A percentile compares a stretch with the other conserved stretches of the same genome.
These are phyloP conservation scores for Hoplodrina blanda DNA, from an alignment of 2,888 invertebrate species.

Conservation along the genomic window DNA sequence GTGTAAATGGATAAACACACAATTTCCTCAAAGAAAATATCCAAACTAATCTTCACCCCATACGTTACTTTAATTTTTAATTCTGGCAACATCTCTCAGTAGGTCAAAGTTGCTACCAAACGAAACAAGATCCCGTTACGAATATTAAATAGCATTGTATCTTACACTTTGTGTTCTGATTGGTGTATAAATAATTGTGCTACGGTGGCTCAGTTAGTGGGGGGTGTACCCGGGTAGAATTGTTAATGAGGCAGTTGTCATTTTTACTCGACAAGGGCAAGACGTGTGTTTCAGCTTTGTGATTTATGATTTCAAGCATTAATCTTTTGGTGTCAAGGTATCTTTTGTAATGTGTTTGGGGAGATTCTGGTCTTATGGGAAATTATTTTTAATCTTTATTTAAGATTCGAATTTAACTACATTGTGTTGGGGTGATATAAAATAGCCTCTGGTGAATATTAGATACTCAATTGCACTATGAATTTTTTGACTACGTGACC, in stretches of 20 bases:
- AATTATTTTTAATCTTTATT: not conserved
- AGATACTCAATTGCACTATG: not conserved
- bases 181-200: slow-evolving; percentile 60
- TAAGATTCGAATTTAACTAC: not conserved
- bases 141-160: slow-evolving; percentile 66
- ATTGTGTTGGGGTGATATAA: not conserved
- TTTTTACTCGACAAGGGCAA: slow-evolving; percentile 39
- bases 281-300: slow-evolving; percentile 31
- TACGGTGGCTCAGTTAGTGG: slow-evolving; percentile 35
- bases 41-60: not conserved
- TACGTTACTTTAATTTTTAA: slow-evolving; percentile 39
- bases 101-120: slow-evolving; percentile 44
- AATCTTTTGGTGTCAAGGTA: slow-evolving; percentile 31
- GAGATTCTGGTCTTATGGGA: not conserved
- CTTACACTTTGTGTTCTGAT: slow-evolving; percentile 63
- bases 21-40: not conserved
- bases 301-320: slow-evolving; percentile 30
- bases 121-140: slow-evolving; percentile 50
- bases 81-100: slow-evolving; percentile 25
- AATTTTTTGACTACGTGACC: not conserved
- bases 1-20: too few species aligned
- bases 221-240: slow-evolving; percentile 34
- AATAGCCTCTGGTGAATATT: not conserved
- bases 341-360: slow-evolving; percentile 12
- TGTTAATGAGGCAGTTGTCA: slow-evolving; percentile 47